Evolutionary conservation across 2,888 invertebrate genomes (phyloP).

Genomic region (Tupiocoris notatus): DNA sequence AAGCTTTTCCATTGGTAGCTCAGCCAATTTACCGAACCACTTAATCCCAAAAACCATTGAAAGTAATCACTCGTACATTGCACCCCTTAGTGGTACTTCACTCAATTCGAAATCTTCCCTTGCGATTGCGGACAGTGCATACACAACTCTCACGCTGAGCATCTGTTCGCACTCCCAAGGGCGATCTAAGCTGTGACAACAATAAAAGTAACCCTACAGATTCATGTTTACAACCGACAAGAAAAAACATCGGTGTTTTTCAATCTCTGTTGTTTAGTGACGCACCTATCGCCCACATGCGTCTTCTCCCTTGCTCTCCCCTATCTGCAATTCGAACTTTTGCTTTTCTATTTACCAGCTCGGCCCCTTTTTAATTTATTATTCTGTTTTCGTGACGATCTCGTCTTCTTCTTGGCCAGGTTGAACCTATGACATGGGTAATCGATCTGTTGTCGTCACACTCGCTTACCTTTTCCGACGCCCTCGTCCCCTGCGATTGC

Average conservation of each 20-base stretch:
- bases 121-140: background rate
- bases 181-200: background rate
- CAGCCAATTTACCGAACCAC: no score
- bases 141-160: background rate
- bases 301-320: background rate
- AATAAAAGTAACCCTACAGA: background rate
- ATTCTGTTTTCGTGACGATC: background rate
- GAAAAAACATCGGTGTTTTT: constrained; percentile 23
- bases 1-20: no score
- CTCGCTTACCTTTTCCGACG: no score
- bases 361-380: background rate
- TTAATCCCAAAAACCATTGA: no score
- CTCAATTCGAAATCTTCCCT: background rate
- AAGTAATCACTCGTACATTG: no score
- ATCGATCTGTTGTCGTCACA: no score
- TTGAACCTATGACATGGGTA: no score
- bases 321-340: background rate
- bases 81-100: no score
- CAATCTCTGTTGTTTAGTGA: constrained; percentile 11
- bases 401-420: no score
- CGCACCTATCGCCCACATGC: background rate
- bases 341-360: background rate
- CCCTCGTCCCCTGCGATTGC: no score
- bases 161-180: background rate
- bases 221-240: constrained; percentile 14